Percentiles rank a stretch among this genome's conserved stretches.
phyloP scores from a whole-genome alignment of 2,797 vertebrate genomes.

The Coracias cyanogaster region DNA sequence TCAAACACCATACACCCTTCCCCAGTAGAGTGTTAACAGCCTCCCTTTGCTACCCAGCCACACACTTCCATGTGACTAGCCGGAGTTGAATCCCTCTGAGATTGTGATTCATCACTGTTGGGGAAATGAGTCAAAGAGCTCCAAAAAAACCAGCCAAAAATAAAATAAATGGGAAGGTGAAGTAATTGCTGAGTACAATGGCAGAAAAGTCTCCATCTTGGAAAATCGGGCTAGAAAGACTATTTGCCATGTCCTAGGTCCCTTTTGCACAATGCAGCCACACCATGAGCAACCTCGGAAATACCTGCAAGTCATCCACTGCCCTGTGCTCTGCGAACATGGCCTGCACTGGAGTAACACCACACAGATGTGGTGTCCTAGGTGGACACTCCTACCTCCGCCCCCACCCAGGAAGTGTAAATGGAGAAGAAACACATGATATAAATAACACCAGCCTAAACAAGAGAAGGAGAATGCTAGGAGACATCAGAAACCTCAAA shows the following conservation, averaged over 20 bases:
- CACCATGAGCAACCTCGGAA: not conserved
- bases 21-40: not conserved
- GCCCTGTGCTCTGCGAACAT: not conserved
- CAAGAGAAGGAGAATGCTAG: not conserved
- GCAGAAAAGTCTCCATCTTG: not conserved
- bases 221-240: not conserved
- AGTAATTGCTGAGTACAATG: not conserved
- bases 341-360: fast-evolving
- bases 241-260: not conserved
- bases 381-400: not conserved
- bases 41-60: not conserved
- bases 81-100: not conserved
- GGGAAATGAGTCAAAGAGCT: not conserved
- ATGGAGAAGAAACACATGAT: not conserved
- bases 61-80: not conserved
- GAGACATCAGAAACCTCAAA: not conserved
- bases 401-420: not conserved
- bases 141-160: not conserved
- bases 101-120: not conserved
- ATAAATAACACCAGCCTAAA: not conserved
- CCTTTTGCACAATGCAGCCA: not conserved
- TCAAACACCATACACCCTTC: not conserved
- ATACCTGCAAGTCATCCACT: not conserved
- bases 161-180: not conserved
- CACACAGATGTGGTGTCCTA: fast-evolving